Base-by-base conservation (phyloP, 2,888 invertebrate species). In the Campoletis raptor region DNA sequence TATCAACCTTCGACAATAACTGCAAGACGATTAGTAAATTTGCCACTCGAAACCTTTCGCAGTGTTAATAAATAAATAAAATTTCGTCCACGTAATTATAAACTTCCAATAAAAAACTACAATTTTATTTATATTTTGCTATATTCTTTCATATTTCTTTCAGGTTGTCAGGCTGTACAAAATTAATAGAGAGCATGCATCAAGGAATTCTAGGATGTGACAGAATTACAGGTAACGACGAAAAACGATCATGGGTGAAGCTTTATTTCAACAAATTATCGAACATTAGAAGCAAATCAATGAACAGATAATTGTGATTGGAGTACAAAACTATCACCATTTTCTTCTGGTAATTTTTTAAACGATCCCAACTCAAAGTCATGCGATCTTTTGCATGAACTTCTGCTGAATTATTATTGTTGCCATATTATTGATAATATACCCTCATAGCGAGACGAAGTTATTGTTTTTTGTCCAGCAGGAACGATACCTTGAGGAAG, bases 41-140 rank as follows among this genome's bases (percentile, higher is more conserved):
- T 93, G 7, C 92, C 92, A 7, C 88, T 92, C 21, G 83, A 80
- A 61, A 91, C 89, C 54, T 93, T 93, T 84, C 89, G 89, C 54
- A 89, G 90, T 48, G 93, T 92, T 76, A 91, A 89, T 85, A 21
- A 69, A 37, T 64, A 12, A 15, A 6, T 37, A 37, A 8, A 21
- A 40, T 6, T 64, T 3, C 64, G n/a, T 24, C 40, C 52, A 18
- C 37, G 5, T 2, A 12, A 12, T 69, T 21, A 42, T 15, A 9
- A 45, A 48, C 15, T 45, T 10, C 15, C 2, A 30, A 45, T 15
- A 37, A 36, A 61, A 42, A 5, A 21, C n/a, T n/a, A n/a, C n/a
- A n/a, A n/a, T n/a, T n/a, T n/a, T n/a, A n/a, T n/a, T n/a, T n/a
- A n/a, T n/a, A n/a, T n/a, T n/a, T n/a, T n/a, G n/a, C n/a, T n/a